A percentile compares a stretch with the other conserved stretches of the same genome.
Conservation (phyloP, 1,140 invertebrate genomes). For the Pristionchus pacificus region DNA sequence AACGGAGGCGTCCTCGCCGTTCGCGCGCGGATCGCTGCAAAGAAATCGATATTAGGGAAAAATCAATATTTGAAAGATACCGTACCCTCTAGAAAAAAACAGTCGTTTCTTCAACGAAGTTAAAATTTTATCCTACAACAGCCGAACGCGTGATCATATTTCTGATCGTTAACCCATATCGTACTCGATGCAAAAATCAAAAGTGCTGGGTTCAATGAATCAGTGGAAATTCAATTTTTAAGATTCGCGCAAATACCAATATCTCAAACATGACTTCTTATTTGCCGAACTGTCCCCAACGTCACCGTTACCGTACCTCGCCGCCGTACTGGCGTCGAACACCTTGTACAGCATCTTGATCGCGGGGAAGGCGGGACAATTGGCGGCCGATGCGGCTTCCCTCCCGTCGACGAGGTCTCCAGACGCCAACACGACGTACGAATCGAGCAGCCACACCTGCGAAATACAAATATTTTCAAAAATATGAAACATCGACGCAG, state of each 20-base stretch:
- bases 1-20: constrained; percentile 47
- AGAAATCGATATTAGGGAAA: background rate
- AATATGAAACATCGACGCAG: too few species aligned
- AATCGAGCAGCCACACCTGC: constrained; percentile 46
- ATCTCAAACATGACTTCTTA: too few species aligned
- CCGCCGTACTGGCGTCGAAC: constrained; percentile 37
- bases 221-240: too few species aligned
- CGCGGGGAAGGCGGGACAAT: constrained; percentile 37
- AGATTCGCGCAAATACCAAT: too few species aligned
- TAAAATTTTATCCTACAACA: too few species aligned
- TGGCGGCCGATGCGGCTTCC: too few species aligned
- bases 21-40: constrained; percentile 47
- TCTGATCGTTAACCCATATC: too few species aligned
- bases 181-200: too few species aligned
- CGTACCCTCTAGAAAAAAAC: constrained; percentile 1
- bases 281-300: too few species aligned
- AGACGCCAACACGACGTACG: constrained; percentile 43
- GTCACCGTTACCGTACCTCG: constrained; percentile 23
- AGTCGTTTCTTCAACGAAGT: too few species aligned
- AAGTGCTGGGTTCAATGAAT: too few species aligned
- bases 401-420: constrained; percentile 23
- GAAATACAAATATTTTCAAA: constrained; percentile 16
- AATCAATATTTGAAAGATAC: background rate
- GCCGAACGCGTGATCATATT: too few species aligned
- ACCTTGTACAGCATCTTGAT: constrained; percentile 47